phyloP scores from a whole-genome alignment of 1,140 invertebrate genomes.

The Drosophila oshimai region DNA sequence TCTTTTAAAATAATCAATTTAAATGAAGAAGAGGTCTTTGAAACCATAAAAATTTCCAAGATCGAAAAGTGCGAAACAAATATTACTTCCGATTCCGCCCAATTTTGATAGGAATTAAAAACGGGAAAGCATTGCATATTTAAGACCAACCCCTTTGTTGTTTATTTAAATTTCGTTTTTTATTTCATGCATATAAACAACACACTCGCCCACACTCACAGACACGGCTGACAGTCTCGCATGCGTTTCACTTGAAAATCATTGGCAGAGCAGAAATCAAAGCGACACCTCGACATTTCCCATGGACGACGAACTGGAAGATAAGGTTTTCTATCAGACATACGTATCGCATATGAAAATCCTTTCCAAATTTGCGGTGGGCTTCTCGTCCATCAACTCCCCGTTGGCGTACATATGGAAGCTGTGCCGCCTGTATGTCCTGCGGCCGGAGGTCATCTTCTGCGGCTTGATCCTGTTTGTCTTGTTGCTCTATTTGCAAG shows the following conservation, averaged over 20 bases:
- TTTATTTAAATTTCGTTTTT: constrained; percentile 26
- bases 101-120: constrained; percentile 10
- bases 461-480: constrained; percentile 87
- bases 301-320: constrained; percentile 95
- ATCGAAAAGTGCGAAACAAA: not conserved
- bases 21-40: not conserved
- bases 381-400: constrained; percentile 85
- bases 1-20: not conserved
- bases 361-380: constrained; percentile 89
- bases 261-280: constrained; percentile 13
- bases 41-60: not conserved
- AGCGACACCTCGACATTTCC: constrained; percentile 18
- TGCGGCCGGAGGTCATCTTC: constrained; percentile 90
- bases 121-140: constrained; percentile 4
- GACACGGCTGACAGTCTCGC: constrained; percentile 20
- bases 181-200: constrained; percentile 10
- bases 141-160: constrained; percentile 17
- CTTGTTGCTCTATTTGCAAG: constrained; percentile 90
- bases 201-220: not conserved
- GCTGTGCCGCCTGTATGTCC: constrained; percentile 88
- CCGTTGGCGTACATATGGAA: constrained; percentile 88
- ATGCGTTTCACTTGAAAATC: constrained; percentile 12
- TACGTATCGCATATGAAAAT: constrained; percentile 92
- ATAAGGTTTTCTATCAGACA: constrained; percentile 92
- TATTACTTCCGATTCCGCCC: constrained; percentile 35